Evolutionary conservation across 2,113 vertebrate genomes (phyloP).

Genomic region (Rhinoptilus africanus): DNA sequence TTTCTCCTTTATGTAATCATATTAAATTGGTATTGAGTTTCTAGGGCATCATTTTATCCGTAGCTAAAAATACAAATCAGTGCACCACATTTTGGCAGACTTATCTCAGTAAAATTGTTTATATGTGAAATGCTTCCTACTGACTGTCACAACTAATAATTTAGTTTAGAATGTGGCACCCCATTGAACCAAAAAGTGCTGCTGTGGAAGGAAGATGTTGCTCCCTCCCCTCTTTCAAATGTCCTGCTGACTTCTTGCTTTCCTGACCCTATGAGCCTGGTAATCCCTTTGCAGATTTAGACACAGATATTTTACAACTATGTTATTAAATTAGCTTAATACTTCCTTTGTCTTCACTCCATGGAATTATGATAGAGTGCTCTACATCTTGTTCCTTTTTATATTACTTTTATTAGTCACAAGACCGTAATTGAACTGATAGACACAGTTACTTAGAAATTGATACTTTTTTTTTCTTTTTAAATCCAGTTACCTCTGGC

Average conservation of each 20-base stretch:
- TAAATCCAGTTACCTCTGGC: not conserved
- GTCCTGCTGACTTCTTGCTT: conserved; percentile 10
- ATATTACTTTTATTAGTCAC: not conserved
- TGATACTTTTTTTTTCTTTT: not conserved
- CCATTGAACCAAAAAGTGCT: conserved; percentile 5
- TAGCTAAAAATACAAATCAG: conserved; percentile 46
- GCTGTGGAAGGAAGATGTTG: conserved; percentile 16
- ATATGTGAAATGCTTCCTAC: conserved; percentile 51
- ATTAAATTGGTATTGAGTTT: conserved; percentile 10
- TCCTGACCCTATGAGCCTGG: not conserved
- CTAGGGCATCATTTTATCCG: conserved; percentile 13
- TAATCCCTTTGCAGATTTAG: conserved; percentile 22
- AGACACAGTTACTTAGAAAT: not conserved
- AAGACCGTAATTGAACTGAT: not conserved
- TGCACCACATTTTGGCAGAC: conserved; percentile 25
- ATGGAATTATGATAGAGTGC: conserved; percentile 28
- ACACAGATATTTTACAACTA: conserved; percentile 3
- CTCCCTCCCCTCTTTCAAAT: not conserved
- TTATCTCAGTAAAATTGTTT: conserved; percentile 52
- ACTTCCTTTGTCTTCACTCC: conserved; percentile 33
- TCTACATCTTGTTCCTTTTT: conserved; percentile 9
- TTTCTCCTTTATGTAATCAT: not conserved
- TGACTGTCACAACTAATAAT: conserved; percentile 62
- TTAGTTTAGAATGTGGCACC: conserved; percentile 42
- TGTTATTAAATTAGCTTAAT: conserved; percentile 41